These are phyloP conservation scores for Panagrolaimus sp. DNA, from an alignment of 1,140 invertebrate genomes.

Conservation along the genomic window DNA sequence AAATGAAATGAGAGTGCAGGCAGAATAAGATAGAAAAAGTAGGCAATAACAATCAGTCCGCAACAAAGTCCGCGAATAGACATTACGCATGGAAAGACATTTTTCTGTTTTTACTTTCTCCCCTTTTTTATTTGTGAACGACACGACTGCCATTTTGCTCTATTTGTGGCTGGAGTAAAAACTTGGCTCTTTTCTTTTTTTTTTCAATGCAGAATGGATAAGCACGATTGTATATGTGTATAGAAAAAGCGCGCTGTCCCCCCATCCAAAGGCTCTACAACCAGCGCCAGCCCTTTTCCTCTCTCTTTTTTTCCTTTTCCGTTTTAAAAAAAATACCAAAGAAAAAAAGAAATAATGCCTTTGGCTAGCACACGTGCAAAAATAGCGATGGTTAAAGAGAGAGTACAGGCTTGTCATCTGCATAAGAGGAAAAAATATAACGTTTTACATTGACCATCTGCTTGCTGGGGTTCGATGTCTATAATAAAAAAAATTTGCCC, in stretches of 20 bases:
- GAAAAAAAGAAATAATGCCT: conserved; percentile 10
- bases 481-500: conserved; percentile 5
- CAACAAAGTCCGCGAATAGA: no score
- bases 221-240: no score
- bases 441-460: not conserved
- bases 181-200: no score
- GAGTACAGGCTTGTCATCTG: conserved; percentile 8
- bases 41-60: no score
- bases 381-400: conserved; percentile 4
- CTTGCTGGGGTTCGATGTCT: not conserved
- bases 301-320: conserved; percentile 8
- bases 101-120: no score
- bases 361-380: conserved; percentile 11
- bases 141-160: no score
- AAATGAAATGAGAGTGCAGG: no score
- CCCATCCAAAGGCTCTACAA: not conserved
- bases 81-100: no score
- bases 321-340: conserved; percentile 6
- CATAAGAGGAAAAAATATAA: not conserved
- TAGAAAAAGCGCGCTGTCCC: not conserved
- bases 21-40: no score
- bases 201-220: no score
- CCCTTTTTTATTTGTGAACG: no score
- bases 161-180: no score
- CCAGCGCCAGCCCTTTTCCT: conserved; percentile 9